Conservation (phyloP, 2,888 invertebrate species). For the Acanthosepion lycidas region DNA sequence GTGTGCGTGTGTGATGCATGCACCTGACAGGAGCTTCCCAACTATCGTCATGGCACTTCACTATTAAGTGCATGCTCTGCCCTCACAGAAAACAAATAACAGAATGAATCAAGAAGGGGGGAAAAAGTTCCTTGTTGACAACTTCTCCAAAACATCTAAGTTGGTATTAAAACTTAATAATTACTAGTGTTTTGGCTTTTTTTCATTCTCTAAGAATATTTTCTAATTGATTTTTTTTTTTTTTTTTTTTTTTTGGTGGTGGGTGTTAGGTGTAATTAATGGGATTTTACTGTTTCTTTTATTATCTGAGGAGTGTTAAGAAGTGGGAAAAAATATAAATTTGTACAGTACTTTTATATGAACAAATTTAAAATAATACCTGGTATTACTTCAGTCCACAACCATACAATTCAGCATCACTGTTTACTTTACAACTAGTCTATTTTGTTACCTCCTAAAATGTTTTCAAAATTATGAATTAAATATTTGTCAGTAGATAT, state of each 20-base stretch:
- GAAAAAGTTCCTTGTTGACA: neutral
- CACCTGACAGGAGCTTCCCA: neutral
- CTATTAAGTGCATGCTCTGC: neutral
- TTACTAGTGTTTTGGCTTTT: neutral
- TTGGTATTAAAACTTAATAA: neutral
- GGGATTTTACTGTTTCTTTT: neutral
- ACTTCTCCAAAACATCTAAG: neutral
- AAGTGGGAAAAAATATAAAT: no score
- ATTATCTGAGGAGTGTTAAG: no score
- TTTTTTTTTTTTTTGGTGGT: neutral
- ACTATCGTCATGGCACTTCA: neutral
- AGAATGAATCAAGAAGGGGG: neutral
- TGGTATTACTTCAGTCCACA: no score
- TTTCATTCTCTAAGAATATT: neutral
- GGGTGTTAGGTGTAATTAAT: neutral
- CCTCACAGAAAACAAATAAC: neutral
- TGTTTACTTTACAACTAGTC: no score
- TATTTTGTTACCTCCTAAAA: no score
- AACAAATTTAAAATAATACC: no score
- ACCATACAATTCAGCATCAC: no score
- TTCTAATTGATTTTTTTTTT: neutral
- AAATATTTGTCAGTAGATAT: no score
- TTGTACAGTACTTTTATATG: no score
- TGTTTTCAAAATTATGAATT: no score
- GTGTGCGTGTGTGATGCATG: neutral